Base-by-base conservation (phyloP, 1,140 invertebrate genomes). In the Theocolax elegans region DNA sequence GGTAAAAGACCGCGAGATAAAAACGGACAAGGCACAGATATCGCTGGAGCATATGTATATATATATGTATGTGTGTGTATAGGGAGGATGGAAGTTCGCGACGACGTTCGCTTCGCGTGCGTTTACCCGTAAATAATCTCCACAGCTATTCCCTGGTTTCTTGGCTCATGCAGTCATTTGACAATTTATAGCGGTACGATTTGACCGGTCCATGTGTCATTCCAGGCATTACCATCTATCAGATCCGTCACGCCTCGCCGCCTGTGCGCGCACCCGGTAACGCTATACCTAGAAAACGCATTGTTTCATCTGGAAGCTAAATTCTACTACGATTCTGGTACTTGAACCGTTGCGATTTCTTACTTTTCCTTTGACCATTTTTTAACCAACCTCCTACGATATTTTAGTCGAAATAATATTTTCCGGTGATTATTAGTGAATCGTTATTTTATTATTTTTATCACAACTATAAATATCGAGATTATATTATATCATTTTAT, bases 201-300 rank as follows among this genome's bases (percentile, higher is more conserved):
- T 76, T 77, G 79, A 76, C 77, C 78, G 75, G 77, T 77, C 79
- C 74, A 81, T 81, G 79, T 76, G 78, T 81, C 79, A 81, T 81
- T 76, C 72, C 67, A 64, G 59, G 75, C 75, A 79, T 79, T 81
- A 79, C 76, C 78, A 76, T 79, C 75, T 73, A 79, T 79, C 72
- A 75, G 71, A 74, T 75, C 31, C 68, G 66, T 74, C 38, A 63
- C 68, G 62, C 72, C 67, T 75, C 62, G 72, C 44, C 17, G 48
- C 48, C 17, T 15, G 2, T 44, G 31, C 66, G 65, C n/a, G n/a
- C n/a, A 72, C 67, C 72, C 31, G 10, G 10, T 6, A 35, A 35
- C 31, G 31, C 4, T 35, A 35, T 35, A 35, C 31, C 31, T 10
- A 35, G 10, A 25, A 42, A 59, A 44, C 21, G 49, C 63, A 66